phyloP scores from a whole-genome alignment of 2,888 invertebrate genomes.

The Drosophila quinaria region DNA sequence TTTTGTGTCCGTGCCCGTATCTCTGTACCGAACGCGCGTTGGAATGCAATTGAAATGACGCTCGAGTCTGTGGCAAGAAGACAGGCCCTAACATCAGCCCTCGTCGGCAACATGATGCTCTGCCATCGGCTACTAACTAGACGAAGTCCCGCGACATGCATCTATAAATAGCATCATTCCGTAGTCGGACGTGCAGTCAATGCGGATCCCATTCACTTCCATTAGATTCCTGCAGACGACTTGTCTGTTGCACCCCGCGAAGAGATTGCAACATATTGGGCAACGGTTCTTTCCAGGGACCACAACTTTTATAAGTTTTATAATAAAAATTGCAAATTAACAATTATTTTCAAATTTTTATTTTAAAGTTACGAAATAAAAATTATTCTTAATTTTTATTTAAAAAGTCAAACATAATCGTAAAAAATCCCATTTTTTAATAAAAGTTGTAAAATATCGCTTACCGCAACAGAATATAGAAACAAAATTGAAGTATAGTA shows the following conservation, averaged over 20 bases:
- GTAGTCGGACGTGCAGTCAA: constrained; percentile 54
- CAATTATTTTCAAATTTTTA: too few relatives aligned
- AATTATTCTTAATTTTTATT: too few relatives aligned
- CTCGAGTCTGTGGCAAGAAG: constrained; percentile 41
- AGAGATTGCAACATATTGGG: neutral
- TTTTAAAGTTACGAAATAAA: too few relatives aligned
- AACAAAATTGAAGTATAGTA: too few relatives aligned
- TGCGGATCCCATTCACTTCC: constrained; percentile 57
- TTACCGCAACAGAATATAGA: too few relatives aligned
- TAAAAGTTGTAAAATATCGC: too few relatives aligned
- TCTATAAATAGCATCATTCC: constrained; percentile 66
- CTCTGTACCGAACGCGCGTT: constrained; percentile 71
- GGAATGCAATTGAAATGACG: constrained; percentile 79
- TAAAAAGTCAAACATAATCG: too few relatives aligned
- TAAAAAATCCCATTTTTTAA: too few relatives aligned
- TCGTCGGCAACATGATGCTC: constrained; percentile 50
- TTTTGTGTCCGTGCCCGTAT: constrained; percentile 49
- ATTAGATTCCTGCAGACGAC: constrained; percentile 73
- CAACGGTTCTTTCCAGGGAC: neutral
- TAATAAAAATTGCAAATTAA: too few relatives aligned
- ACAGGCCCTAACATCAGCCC: constrained; percentile 62
- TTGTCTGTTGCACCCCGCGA: constrained; percentile 61
- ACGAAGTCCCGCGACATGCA: constrained; percentile 58
- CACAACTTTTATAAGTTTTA: too few relatives aligned
- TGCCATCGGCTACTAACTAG: constrained; percentile 71